A percentile compares a stretch with the other conserved stretches of the same genome.
Conservation (phyloP, 2,113 vertebrate species). For the Synodontis membranacea region DNA sequence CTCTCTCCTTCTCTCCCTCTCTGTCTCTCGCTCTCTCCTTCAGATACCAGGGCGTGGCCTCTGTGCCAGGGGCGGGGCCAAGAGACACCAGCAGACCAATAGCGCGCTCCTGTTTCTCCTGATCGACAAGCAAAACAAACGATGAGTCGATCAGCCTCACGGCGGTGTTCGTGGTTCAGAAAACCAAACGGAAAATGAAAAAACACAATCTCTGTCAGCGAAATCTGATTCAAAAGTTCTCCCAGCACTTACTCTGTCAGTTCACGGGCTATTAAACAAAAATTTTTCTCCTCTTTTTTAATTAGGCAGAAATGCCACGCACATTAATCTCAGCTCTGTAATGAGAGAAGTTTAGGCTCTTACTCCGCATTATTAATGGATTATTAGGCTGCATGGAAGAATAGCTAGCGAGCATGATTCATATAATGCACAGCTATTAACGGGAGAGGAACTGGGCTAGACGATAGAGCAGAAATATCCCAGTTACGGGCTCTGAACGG, state of each 20-base stretch:
- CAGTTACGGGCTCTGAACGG: neutral
- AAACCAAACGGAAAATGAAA: neutral
- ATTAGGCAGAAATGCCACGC: neutral
- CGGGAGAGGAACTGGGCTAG: neutral
- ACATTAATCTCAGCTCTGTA: neutral
- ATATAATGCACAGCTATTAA: neutral
- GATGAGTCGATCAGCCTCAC: neutral
- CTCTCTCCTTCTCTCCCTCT: conserved; percentile 50
- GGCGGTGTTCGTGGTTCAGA: neutral
- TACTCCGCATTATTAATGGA: neutral
- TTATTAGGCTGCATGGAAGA: neutral
- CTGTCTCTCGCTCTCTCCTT: conserved; percentile 62
- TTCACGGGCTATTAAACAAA: neutral
- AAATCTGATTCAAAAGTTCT: neutral
- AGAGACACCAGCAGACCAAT: conserved; percentile 85
- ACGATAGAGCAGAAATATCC: neutral
- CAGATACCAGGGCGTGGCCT: conserved; percentile 86
- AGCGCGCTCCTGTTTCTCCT: conserved; percentile 86
- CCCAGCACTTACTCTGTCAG: neutral
- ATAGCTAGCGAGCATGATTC: neutral
- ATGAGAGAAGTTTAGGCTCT: neutral
- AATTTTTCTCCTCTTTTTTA: neutral
- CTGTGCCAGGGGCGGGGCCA: conserved; percentile 81
- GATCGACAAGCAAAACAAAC: neutral
- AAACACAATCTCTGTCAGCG: neutral